Evolutionary conservation across 35 echinoderm and acorn worm species (phyloP), one percentile per base, ranked within the genome.

Genomic region (Apostichopus californicus): DNA sequence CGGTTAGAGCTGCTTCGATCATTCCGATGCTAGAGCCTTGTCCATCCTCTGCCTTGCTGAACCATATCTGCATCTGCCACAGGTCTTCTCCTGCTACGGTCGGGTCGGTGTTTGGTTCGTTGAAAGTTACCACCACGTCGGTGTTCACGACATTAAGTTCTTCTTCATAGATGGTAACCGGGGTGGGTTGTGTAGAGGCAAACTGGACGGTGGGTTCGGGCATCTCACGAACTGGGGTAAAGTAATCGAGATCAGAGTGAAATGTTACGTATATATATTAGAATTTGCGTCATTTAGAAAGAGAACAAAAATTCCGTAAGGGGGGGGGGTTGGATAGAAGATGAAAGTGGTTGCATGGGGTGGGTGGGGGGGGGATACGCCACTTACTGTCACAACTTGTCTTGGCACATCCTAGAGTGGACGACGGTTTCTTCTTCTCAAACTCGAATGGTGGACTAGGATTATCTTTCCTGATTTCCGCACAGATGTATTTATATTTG

Each of bases 401-500:
- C 86, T 89, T 89, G 23, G 86, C 86, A 55, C 86, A 89, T 10
- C 86, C 86, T 89, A 61, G 20, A 14, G 23, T 89, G 23, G 86
- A 89, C 9, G 15, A 52, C 9, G 86, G 34, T 53, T 17, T 89
- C 63, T 89, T 89, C 86, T 89, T 89, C 15, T 89, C 86, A 73
- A 28, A 89, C 63, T 89, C 86, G 72, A 89, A 89, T n/a, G 86
- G 68, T 46, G 86, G 86, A 52, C 61, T 89, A 13, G 86, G 86
- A 73, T 89, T 52, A 55, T 89, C 86, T 53, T 89, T 89, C 86
- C 86, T 89, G 23, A 89, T 89, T 53, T 89, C 86, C 4, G 86
- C 86, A 72, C 86, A 89, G 86, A 89, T 89, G 46, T 89, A 89
- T 20, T 89, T 89, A 26, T 72, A 89, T 20, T 89, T 89, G 18